Evolutionary conservation across 2,888 invertebrate genomes (phyloP).

Genomic region (Nemurella pictetii): DNA sequence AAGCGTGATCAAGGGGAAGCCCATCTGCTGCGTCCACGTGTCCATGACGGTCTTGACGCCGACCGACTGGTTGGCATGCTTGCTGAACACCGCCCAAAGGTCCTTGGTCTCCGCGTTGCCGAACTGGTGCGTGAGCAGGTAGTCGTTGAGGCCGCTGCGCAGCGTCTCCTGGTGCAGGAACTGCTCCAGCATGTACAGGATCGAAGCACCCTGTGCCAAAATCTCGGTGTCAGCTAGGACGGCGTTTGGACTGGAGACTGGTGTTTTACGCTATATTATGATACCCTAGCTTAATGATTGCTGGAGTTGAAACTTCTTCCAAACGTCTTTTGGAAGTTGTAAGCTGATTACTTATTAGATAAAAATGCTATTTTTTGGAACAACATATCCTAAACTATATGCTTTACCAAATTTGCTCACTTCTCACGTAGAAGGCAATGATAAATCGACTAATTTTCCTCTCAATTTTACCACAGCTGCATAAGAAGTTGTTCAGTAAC

Average conservation of each 20-base stretch:
- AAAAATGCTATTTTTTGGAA: too few species aligned
- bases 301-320: too few species aligned
- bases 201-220: slow-evolving; percentile 64
- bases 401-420: too few species aligned
- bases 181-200: slow-evolving; percentile 71
- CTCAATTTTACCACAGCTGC: too few species aligned
- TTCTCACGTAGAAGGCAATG: too few species aligned
- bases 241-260: too few species aligned
- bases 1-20: slow-evolving; percentile 77
- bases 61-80: slow-evolving; percentile 63
- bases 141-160: slow-evolving; percentile 66
- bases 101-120: slow-evolving; percentile 77
- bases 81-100: slow-evolving; percentile 75
- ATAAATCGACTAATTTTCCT: too few species aligned
- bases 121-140: slow-evolving; percentile 69
- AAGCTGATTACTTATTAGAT: too few species aligned
- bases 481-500: too few species aligned
- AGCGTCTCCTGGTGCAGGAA: slow-evolving; percentile 67
- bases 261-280: not conserved
- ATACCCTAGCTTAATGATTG: too few species aligned
- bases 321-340: too few species aligned
- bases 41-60: slow-evolving; percentile 72
- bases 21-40: slow-evolving; percentile 82
- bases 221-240: not conserved
- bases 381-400: too few species aligned